These are phyloP conservation scores for Sanderia malayensis DNA, from an alignment of 30 jellyfish, hydroid and myxozoan genomes.

Conservation along the genomic window DNA sequence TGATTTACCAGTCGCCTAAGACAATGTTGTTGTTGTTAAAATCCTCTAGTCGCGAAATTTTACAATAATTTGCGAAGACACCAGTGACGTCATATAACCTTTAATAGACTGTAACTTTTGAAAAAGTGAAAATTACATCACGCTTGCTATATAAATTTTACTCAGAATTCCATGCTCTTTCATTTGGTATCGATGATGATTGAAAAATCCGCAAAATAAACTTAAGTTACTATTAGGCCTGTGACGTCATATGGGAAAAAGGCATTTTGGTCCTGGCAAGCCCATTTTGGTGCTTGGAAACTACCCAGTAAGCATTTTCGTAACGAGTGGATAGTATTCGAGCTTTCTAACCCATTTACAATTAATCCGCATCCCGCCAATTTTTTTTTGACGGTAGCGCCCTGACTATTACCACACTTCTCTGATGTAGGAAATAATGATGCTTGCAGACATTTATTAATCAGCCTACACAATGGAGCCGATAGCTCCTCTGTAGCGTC, in stretches of 20 bases:
- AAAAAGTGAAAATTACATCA: not conserved
- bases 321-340: slow-evolving; percentile 11
- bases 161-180: slow-evolving; percentile 14
- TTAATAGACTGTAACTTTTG: slow-evolving; percentile 7
- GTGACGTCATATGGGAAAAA: slow-evolving; percentile 3
- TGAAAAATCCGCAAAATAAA: not conserved
- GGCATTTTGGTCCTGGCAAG: slow-evolving; percentile 14
- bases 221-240: slow-evolving; percentile 4
- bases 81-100: not conserved
- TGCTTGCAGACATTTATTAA: no score
- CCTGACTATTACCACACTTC: no score
- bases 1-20: not conserved
- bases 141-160: not conserved
- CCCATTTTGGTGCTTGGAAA: slow-evolving; percentile 12
- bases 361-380: not conserved
- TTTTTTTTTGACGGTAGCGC: slow-evolving; percentile 1
- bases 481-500: no score
- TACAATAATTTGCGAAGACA: not conserved
- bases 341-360: not conserved
- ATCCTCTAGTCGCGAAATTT: not conserved
- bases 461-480: no score
- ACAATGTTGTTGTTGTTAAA: not conserved
- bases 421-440: no score
- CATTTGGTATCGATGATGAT: slow-evolving; percentile 5
- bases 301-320: slow-evolving; percentile 8